Evolutionary conservation across 2,797 vertebrate genomes (phyloP), one percentile per base, ranked within the genome.

Genomic region (Neomorphus geoffroyi): DNA sequence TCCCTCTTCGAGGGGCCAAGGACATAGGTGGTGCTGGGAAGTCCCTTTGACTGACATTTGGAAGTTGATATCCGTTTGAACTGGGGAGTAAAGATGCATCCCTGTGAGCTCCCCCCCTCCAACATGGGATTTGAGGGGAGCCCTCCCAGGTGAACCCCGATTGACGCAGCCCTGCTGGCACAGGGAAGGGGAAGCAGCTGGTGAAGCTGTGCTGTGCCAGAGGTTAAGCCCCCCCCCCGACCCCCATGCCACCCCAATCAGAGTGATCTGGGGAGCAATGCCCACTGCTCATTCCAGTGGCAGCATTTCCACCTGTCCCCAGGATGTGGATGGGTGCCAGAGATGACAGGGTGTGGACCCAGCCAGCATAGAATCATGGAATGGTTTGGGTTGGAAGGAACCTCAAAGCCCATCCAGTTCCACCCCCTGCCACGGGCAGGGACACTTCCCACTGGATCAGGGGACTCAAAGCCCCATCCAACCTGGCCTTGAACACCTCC

Each of bases 261-360:
- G 13, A 18, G 39, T 24, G 37, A 4, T 69, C 23, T 2, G 14
- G 77, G 46, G 37, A 57, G 33, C 23, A 2, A 45, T 0, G 1
- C 17, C 60, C 56, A 21, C 24, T 1, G 1, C 45, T 56, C 0
- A 0, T 6, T 27, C 19, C 4, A 0, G 45, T 2, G 83, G 15
- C 65, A 66, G 60, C 69, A 19, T 37, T 57, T 4, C 1, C 0
- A 1, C 15, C 2, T 17, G 9, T 26, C 24, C 48, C 19, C 26
- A 2, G 30, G 15, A 3, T 4, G 27, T 2, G 60, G 12, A 22
- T 2, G 8, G 14, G 32, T 46, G 17, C 24, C 21, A 58, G 58
- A 48, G 17, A 41, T 1, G 9, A 32, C 5, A 11, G 23, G 2
- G 10, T 18, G 45, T 53, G 35, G 8, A 50, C 45, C 7, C 43